These are phyloP conservation scores for Zosterops borbonicus DNA, from an alignment of 2,113 vertebrate species.

Conservation along the genomic window DNA sequence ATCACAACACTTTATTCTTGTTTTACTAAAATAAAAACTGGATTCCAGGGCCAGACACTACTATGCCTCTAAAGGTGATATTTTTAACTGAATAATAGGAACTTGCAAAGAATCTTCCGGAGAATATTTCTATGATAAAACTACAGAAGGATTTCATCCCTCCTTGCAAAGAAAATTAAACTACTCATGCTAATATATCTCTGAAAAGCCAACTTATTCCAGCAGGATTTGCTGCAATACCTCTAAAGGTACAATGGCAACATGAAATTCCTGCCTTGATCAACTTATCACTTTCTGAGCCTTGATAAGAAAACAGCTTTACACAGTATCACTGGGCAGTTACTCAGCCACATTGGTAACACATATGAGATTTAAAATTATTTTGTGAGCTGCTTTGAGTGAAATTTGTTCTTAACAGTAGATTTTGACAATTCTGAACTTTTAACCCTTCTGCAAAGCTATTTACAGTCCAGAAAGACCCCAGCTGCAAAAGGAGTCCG, in stretches of 20 bases:
- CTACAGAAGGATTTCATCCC: neutral
- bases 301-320: neutral
- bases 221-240: neutral
- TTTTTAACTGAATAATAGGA: neutral
- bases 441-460: slow-evolving; percentile 46
- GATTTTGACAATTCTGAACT: slow-evolving; percentile 49
- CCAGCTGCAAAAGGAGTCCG: slow-evolving; percentile 13
- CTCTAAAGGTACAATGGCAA: neutral
- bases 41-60: neutral
- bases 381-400: neutral
- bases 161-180: neutral
- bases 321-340: too few species aligned
- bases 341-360: neutral
- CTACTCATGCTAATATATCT: neutral
- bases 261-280: neutral
- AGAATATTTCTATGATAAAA: neutral
- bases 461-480: slow-evolving; percentile 49
- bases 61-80: neutral
- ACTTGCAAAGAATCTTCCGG: neutral
- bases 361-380: neutral
- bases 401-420: neutral
- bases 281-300: neutral
- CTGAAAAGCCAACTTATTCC: neutral
- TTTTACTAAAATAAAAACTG: neutral
- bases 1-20: neutral